These are phyloP conservation scores for Holothuria glaberrima DNA, from an alignment of 35 echinoderm and acorn worm genomes.

Conservation along the genomic window DNA sequence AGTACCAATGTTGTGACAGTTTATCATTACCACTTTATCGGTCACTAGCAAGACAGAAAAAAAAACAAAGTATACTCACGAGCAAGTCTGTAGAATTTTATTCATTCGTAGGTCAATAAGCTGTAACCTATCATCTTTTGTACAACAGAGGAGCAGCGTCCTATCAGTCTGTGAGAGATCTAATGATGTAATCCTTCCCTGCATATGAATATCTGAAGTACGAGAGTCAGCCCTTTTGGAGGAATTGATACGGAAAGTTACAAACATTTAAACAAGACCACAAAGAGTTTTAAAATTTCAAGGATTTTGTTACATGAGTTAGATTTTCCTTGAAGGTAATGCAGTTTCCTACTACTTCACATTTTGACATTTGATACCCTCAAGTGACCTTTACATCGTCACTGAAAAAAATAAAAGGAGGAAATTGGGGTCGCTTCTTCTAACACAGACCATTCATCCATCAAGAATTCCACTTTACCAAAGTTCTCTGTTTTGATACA, in stretches of 20 bases:
- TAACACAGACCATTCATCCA: too few species aligned
- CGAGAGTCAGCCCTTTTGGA: too few species aligned
- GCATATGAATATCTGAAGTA: constrained; percentile 65
- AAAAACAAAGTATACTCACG: constrained; percentile 62
- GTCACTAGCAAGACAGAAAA: too few species aligned
- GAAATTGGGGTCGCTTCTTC: too few species aligned
- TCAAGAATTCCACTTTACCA: too few species aligned
- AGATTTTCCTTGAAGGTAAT: background rate
- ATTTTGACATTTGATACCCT: background rate
- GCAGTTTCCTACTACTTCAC: background rate
- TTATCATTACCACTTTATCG: background rate
- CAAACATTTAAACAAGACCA: too few species aligned
- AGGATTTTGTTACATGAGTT: background rate
- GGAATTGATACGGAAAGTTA: too few species aligned
- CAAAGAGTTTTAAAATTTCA: too few species aligned
- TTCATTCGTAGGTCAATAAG: constrained; percentile 87
- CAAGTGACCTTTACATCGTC: too few species aligned
- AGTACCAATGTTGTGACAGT: too few species aligned
- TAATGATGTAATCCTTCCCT: constrained; percentile 91
- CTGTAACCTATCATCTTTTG: constrained; percentile 76
- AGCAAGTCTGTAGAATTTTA: constrained; percentile 56
- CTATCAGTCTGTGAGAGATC: constrained; percentile 80
- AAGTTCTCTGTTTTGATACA: too few species aligned
- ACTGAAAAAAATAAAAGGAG: too few species aligned
- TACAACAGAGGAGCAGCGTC: constrained; percentile 62